phyloP scores from a whole-genome alignment of 2,888 invertebrate genomes.

The Leptothorax acervorum region DNA sequence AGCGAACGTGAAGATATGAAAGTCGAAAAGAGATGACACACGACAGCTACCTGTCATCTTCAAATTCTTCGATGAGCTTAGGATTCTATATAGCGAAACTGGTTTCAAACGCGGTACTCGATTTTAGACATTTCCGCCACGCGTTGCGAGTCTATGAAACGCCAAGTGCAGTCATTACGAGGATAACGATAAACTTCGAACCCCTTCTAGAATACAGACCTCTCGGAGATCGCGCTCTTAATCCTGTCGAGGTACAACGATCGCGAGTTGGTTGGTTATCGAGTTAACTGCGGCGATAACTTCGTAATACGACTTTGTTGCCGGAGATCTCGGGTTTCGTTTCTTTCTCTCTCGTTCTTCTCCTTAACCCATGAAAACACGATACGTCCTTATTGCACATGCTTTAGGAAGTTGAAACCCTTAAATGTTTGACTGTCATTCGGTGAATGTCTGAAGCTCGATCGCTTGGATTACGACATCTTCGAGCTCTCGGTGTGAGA shows the following conservation, averaged over 20 bases:
- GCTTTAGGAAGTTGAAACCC: neutral
- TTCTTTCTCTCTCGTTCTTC: neutral
- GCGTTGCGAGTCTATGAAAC: neutral
- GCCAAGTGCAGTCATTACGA: slow-evolving; percentile 34
- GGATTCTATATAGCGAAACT: neutral
- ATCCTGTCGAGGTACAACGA: slow-evolving; percentile 39
- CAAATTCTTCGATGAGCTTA: neutral
- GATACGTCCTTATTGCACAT: neutral
- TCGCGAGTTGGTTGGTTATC: slow-evolving; percentile 41
- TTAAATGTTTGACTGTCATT: neutral
- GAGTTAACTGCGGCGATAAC: slow-evolving; percentile 51
- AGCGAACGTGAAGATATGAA: neutral
- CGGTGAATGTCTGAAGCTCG: neutral
- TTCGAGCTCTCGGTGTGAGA: neutral
- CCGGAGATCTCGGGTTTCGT: slow-evolving; percentile 55
- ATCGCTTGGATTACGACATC: neutral
- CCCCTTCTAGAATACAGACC: slow-evolving; percentile 49
- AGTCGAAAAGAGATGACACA: neutral
- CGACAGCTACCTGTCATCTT: neutral
- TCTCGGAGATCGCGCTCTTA: slow-evolving; percentile 51
- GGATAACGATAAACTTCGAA: slow-evolving; percentile 62
- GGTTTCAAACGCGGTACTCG: neutral
- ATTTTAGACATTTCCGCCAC: neutral
- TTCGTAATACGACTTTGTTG: slow-evolving; percentile 41
- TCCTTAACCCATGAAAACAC: neutral